A percentile compares a stretch with the other conserved stretches of the same genome.
Evolutionary conservation across 2,888 invertebrate genomes (phyloP).

Genomic region (Carpatolechia fugitivella): DNA sequence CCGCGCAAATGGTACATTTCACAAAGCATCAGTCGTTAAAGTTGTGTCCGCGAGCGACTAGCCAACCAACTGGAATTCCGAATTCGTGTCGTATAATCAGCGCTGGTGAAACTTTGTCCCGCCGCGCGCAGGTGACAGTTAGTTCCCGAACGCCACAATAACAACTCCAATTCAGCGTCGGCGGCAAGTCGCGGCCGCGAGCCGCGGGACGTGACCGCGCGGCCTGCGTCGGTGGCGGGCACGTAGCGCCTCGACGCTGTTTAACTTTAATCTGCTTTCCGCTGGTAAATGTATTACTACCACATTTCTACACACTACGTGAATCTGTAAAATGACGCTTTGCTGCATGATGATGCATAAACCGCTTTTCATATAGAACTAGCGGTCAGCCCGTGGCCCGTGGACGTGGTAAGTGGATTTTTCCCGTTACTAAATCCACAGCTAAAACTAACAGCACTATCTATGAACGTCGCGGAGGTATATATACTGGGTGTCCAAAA

Average conservation of each 20-base stretch:
- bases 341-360: no score
- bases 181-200: not conserved
- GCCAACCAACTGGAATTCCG: not conserved
- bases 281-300: not conserved
- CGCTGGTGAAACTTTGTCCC: not conserved
- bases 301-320: not conserved
- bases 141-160: not conserved
- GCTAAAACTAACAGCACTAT: no score
- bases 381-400: no score
- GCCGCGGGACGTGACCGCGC: not conserved
- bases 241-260: not conserved
- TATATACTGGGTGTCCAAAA: no score
- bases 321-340: not conserved
- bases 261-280: conserved; percentile 5
- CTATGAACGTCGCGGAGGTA: no score
- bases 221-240: not conserved
- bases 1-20: not conserved
- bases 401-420: no score
- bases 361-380: no score
- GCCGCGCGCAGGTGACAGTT: not conserved
- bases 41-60: not conserved
- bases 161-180: conserved; percentile 2
- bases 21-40: no score
- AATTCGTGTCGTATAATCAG: not conserved
- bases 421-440: no score